Percentiles rank a stretch among this genome's conserved stretches.
Conservation (phyloP, 2,888 invertebrate genomes). For the Philhelius pedissequus region DNA sequence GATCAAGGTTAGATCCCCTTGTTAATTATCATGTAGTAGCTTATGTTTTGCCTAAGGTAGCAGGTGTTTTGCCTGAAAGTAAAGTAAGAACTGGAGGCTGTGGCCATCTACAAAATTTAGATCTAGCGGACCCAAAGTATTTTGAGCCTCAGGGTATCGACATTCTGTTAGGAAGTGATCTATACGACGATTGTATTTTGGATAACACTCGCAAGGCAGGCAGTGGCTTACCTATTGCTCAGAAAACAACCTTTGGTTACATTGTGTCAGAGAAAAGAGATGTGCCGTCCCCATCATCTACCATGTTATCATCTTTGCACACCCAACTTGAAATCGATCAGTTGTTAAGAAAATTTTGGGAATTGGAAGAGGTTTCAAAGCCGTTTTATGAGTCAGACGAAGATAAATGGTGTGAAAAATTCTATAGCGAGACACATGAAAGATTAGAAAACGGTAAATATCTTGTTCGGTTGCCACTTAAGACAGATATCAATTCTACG, state of each 20-base stretch:
- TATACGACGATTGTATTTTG: too few species aligned
- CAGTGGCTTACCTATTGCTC: too few species aligned
- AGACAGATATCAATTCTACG: too few species aligned
- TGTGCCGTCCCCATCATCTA: not conserved
- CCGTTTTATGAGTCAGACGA: too few species aligned
- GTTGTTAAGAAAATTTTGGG: too few species aligned
- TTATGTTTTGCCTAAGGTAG: conserved; percentile 7
- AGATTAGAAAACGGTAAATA: too few species aligned
- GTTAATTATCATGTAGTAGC: not conserved
- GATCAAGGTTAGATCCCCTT: too few species aligned
- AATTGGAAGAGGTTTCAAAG: too few species aligned
- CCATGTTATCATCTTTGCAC: not conserved
- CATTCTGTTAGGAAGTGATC: not conserved
- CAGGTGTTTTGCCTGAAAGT: not conserved
- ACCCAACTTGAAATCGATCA: not conserved
- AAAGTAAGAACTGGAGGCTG: not conserved
- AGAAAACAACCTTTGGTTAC: conserved; percentile 36
- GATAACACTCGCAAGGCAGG: too few species aligned
- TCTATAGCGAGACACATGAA: too few species aligned
- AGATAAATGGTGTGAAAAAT: too few species aligned
- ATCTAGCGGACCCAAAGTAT: not conserved
- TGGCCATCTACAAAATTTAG: not conserved
- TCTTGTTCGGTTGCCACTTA: too few species aligned
- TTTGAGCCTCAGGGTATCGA: not conserved
- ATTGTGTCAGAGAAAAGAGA: conserved; percentile 23